Percentiles rank a stretch among this genome's conserved stretches.
Conservation (phyloP, 2,113 vertebrate species). For the Bubo bubo region DNA sequence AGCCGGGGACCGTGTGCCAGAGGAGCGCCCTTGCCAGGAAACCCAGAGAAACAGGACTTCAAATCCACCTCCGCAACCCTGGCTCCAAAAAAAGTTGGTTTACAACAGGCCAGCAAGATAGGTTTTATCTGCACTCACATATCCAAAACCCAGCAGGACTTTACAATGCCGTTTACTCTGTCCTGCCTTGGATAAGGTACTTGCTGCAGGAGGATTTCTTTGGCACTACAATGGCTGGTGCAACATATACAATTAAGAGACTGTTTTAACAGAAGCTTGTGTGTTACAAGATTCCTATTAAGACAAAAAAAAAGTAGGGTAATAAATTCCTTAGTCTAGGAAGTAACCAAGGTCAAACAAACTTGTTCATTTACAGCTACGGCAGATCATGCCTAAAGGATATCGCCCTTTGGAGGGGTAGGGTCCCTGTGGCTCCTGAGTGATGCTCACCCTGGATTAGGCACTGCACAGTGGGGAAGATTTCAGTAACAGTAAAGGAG, state of each 20-base stretch:
- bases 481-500: neutral
- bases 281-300: neutral
- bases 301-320: neutral
- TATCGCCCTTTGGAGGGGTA: fast-evolving
- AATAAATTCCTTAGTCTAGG: neutral
- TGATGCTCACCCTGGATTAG: neutral
- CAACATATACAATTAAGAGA: neutral
- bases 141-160: neutral
- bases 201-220: neutral
- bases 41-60: neutral
- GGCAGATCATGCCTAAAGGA: neutral
- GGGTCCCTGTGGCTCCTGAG: neutral
- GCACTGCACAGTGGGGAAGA: neutral
- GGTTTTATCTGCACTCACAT: neutral
- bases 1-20: neutral
- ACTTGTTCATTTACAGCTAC: neutral
- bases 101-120: neutral
- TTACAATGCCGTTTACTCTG: neutral
- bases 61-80: neutral
- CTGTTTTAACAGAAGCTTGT: neutral
- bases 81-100: neutral
- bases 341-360: neutral
- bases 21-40: neutral
- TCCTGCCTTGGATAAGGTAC: neutral
- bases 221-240: neutral